These are phyloP conservation scores for Antheraea assamensis DNA, from an alignment of 2,888 invertebrate species.

Conservation along the genomic window DNA sequence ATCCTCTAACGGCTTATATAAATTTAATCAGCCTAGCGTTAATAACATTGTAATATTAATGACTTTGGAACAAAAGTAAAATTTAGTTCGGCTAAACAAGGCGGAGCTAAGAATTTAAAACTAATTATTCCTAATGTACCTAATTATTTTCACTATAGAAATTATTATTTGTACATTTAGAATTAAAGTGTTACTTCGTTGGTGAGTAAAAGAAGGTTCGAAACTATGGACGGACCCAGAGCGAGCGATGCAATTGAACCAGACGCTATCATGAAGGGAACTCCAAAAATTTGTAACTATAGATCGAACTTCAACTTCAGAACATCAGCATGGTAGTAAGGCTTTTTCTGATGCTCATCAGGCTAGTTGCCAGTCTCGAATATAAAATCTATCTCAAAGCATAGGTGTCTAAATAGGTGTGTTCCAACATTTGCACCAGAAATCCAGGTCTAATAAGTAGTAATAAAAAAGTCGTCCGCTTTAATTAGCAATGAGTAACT, in stretches of 20 bases:
- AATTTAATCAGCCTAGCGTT: not conserved
- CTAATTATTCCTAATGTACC: not conserved
- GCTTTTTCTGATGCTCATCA: not conserved
- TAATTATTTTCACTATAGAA: not conserved
- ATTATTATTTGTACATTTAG: not conserved
- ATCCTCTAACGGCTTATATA: not conserved
- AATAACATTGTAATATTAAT: slow-evolving; percentile 1
- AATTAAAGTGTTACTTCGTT: not conserved
- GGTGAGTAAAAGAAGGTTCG: too few relatives aligned
- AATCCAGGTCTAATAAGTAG: too few relatives aligned
- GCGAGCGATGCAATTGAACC: too few relatives aligned
- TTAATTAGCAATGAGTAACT: too few relatives aligned
- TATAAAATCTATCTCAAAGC: too few relatives aligned
- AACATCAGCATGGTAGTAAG: not conserved
- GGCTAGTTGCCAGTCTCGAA: not conserved
- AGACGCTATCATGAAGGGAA: too few relatives aligned
- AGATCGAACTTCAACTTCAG: too few relatives aligned
- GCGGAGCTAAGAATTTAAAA: not conserved
- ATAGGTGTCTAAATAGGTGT: too few relatives aligned
- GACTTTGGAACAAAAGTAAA: not conserved
- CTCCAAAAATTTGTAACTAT: too few relatives aligned
- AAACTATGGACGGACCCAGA: too few relatives aligned
- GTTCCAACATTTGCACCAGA: not conserved
- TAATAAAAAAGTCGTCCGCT: too few relatives aligned
- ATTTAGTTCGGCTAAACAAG: not conserved